Percentiles rank a stretch among this genome's conserved stretches.
Conservation (phyloP, 1,140 invertebrate genomes). For the Drosophila chauvacae region DNA sequence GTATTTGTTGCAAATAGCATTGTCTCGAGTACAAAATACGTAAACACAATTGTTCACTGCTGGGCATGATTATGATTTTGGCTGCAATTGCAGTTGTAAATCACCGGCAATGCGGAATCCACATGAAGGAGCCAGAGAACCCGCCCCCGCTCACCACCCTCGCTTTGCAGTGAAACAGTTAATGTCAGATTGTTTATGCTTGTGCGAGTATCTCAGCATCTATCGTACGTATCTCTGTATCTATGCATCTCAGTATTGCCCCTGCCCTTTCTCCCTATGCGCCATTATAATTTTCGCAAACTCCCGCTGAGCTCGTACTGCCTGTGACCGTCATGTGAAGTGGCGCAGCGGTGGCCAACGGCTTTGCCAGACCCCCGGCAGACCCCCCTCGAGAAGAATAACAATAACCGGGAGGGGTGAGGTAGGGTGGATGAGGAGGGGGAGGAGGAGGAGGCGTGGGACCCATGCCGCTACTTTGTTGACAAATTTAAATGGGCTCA, state of each 20-base stretch:
- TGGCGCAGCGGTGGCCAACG: slow-evolving; percentile 42
- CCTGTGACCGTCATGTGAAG: slow-evolving; percentile 41
- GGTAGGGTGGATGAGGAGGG: neutral
- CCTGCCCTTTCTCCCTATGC: slow-evolving; percentile 14
- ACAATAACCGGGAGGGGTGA: slow-evolving; percentile 23
- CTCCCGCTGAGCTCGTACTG: slow-evolving; percentile 52
- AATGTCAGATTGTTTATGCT: slow-evolving; percentile 35
- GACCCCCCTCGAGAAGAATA: slow-evolving; percentile 15
- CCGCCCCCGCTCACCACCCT: neutral
- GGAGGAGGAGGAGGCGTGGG: neutral
- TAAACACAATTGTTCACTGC: slow-evolving; percentile 18
- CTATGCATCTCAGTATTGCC: neutral
- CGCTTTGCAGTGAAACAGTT: slow-evolving; percentile 14
- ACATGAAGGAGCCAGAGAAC: neutral
- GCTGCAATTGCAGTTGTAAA: slow-evolving; percentile 41
- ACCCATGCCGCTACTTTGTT: slow-evolving; percentile 46
- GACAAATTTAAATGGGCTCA: slow-evolving; percentile 63
- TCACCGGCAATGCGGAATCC: slow-evolving; percentile 30
- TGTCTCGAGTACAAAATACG: slow-evolving; percentile 16
- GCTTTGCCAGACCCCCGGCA: slow-evolving; percentile 20
- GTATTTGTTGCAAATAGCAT: slow-evolving; percentile 13
- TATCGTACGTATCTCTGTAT: neutral
- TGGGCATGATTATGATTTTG: slow-evolving; percentile 16
- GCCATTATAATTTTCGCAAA: slow-evolving; percentile 66
- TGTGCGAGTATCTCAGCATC: slow-evolving; percentile 8